Base-by-base conservation (phyloP, 2,113 vertebrate species). In the Gobius niger region DNA sequence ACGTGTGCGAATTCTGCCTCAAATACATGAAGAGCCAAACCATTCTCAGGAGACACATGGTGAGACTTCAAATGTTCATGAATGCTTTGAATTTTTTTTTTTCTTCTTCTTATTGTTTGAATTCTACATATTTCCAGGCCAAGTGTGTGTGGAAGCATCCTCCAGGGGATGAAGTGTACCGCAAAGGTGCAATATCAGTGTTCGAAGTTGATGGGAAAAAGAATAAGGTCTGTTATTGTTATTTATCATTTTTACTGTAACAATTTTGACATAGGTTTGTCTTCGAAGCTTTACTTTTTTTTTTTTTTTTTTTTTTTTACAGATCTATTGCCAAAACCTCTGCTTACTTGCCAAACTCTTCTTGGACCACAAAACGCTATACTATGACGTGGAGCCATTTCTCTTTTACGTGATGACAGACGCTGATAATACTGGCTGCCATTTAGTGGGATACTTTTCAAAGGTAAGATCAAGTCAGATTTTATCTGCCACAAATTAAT, bases 1-100 rank as follows among this genome's bases (percentile, higher is more conserved):
- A 98, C 70, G 96, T 99, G 92, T 99, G 97, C 4, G 98, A 99
- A 81, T 99, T 99, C 91, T 99, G 98, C 74, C 94, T 99, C 71
- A 99, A 99, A 63, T 99, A 99, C 66, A 99, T 99, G 98, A 99
- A 99, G 91, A 99, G 98, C 85, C 97, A 99, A 82, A 99, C 98
- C 2, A 99, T 99, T 70, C 95, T 99, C 44, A 94, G 96, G 24
- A 89, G 96, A 47, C 97, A 99, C 90, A 99, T 98, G 98, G 98
- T 98, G 78, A 90, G 93, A 12, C 44, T 5, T 63, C 2, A 47
- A 16, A n/a, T 5, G 9, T 46, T 14, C 4, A 42, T 19, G 12
- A 5, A 6, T 24, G 11, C 18, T 54, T 9, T 54, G 52, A 9
- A 53, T 11, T 3, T 53, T 53, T 18, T 5, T 53, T 16, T 12